Evolutionary conservation across 1,140 invertebrate species (phyloP).

Genomic region (Panulirus ornatus): DNA sequence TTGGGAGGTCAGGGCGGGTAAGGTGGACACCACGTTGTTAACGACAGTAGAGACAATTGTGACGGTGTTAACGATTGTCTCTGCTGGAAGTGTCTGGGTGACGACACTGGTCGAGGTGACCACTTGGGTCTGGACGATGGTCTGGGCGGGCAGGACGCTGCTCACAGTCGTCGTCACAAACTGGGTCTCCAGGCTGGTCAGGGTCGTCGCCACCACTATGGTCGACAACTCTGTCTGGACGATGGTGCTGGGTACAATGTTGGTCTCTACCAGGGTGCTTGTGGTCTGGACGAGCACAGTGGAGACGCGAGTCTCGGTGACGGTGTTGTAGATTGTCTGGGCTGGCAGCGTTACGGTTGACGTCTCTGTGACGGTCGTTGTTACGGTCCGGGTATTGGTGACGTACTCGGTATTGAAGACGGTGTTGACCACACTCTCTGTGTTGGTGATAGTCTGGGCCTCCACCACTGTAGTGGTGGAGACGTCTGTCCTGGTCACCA

Average conservation of each 20-base stretch:
- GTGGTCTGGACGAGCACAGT: constrained; percentile 51
- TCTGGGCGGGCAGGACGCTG: constrained; percentile 56
- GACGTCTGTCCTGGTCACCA: constrained; percentile 46
- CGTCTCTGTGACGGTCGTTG: constrained; percentile 42
- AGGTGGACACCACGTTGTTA: constrained; percentile 43
- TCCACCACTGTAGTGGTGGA: constrained; percentile 33
- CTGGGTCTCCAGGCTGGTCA: constrained; percentile 38
- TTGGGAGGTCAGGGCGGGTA: constrained; percentile 38
- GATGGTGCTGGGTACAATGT: constrained; percentile 16
- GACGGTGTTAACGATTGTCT: constrained; percentile 57
- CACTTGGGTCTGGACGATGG: constrained; percentile 43
- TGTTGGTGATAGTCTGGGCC: constrained; percentile 52
- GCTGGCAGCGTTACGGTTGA: constrained; percentile 31
- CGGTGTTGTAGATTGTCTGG: constrained; percentile 54
- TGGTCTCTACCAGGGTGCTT: background rate
- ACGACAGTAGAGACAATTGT: constrained; percentile 59
- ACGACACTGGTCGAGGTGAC: constrained; percentile 46
- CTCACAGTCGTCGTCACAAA: constrained; percentile 57
- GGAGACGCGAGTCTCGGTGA: constrained; percentile 38
- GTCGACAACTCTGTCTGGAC: constrained; percentile 59
- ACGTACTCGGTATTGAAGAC: constrained; percentile 59
- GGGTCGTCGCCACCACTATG: constrained; percentile 42
- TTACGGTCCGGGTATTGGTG: constrained; percentile 62
- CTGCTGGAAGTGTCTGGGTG: constrained; percentile 58
- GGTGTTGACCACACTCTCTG: constrained; percentile 56